Percentiles rank a stretch among this genome's conserved stretches.
Conservation (phyloP, 1,140 invertebrate genomes). For the Drosophila quadrilineata region DNA sequence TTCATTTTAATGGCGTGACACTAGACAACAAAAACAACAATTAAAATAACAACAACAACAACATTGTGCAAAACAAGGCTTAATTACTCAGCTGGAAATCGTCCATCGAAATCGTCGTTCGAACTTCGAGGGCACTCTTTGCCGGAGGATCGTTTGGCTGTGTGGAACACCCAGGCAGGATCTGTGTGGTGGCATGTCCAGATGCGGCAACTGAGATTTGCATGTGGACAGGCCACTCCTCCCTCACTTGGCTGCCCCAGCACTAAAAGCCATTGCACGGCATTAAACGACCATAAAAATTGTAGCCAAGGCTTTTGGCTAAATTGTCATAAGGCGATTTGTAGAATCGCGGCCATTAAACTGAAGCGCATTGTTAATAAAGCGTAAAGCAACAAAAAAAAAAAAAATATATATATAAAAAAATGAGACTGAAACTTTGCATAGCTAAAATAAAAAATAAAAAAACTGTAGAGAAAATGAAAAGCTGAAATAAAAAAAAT, state of each 20-base stretch:
- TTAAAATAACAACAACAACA: constrained; percentile 30
- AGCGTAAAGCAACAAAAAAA: constrained; percentile 43
- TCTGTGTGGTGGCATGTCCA: constrained; percentile 41
- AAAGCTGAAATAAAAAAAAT: constrained; percentile 5
- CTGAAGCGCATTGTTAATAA: constrained; percentile 75
- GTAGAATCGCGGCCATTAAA: constrained; percentile 75
- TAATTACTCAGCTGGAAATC: constrained; percentile 78
- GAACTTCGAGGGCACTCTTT: not conserved
- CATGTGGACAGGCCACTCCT: constrained; percentile 33
- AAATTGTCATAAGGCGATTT: constrained; percentile 80
- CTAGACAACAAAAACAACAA: constrained; percentile 55
- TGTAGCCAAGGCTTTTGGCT: constrained; percentile 56
- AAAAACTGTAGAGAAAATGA: not conserved
- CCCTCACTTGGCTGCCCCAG: constrained; percentile 30
- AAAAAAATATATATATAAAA: constrained; percentile 9
- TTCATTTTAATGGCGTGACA: constrained; percentile 78
- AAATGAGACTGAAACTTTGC: constrained; percentile 59
- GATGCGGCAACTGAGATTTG: constrained; percentile 60
- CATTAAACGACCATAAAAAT: constrained; percentile 72
- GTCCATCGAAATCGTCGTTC: constrained; percentile 31
- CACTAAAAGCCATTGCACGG: constrained; percentile 60
- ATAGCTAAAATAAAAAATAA: constrained; percentile 12
- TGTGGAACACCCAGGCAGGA: constrained; percentile 68
- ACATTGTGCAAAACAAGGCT: constrained; percentile 58
- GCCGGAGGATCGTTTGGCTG: not conserved